A percentile compares a stretch with the other conserved stretches of the same genome.
Evolutionary conservation across 2,888 invertebrate genomes (phyloP).

Genomic region (Nudaria mundana): DNA sequence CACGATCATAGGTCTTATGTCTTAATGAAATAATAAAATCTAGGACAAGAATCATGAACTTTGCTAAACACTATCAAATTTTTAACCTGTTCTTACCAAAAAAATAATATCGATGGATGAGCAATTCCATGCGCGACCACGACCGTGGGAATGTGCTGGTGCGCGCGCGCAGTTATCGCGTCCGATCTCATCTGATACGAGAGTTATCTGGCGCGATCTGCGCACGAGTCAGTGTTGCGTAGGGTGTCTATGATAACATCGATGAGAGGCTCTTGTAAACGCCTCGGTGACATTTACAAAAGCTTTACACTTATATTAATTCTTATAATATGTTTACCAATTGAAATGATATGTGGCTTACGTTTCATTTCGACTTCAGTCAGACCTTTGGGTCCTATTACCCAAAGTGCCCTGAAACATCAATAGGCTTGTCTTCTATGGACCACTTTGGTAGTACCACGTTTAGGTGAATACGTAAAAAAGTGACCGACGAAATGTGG

Average conservation of each 20-base stretch:
- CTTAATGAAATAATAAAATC: conserved; percentile 11
- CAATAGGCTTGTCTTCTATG: no score
- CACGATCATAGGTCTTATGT: neutral
- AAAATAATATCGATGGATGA: conserved; percentile 33
- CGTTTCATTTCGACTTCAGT: no score
- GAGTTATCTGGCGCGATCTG: conserved; percentile 54
- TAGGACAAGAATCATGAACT: no score
- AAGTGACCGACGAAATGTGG: no score
- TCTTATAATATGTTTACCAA: no score
- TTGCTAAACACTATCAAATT: conserved; percentile 35
- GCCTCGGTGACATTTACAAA: neutral
- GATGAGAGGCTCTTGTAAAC: conserved; percentile 12
- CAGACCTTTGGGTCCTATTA: no score
- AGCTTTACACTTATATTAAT: no score
- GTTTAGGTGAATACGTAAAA: no score
- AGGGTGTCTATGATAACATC: conserved; percentile 12
- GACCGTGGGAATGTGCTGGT: conserved; percentile 48
- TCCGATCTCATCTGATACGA: conserved; percentile 58
- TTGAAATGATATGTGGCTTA: no score
- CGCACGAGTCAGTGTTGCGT: conserved; percentile 45
- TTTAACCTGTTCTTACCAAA: conserved; percentile 26
- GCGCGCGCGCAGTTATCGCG: conserved; percentile 41
- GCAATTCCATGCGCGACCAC: conserved; percentile 37
- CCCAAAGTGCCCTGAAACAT: no score
- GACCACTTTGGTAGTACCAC: no score